Base-by-base conservation (phyloP, 2,797 vertebrate genomes). In the Aselliscus stoliczkanus region DNA sequence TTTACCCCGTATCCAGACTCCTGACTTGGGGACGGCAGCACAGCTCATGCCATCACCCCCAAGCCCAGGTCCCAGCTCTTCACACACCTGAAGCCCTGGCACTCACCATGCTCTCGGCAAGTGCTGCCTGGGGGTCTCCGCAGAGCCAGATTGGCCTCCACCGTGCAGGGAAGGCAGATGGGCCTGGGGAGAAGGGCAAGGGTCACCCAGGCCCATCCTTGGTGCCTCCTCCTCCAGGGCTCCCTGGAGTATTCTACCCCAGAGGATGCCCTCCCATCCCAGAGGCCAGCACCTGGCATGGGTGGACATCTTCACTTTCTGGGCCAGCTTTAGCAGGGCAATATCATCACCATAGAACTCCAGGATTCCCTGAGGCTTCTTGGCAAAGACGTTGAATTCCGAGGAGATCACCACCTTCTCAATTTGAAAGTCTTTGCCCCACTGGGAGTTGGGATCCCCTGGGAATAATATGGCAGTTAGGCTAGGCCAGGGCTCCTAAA, bases 331-430 rank as follows among this genome's bases (percentile, higher is more conserved):
- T 9, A 99, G 60, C 72, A 99, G 97, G 56, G 99, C 99, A 0
- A 99, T 97, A 77, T 99, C 99, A 4, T 99, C 99, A 79, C 99
- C 99, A 1, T 99, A 99, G 97, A 99, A 99, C 95, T 99, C 99
- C 0, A 62, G 92, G 4, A 99, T 98, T 1, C 98, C 99, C 95
- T 98, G 98, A 58, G 90, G 17, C 73, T 3, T 69, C 18, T 99
- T 98, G 1, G 98, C 97, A 0, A 9, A 64, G 65, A 96, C 62
- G 34, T 99, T 92, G 88, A 98, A 99, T 3, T 96, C 42, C 0
- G 98, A 96, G 31, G 99, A 98, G 54, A 97, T 95, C 13, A 96
- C 34, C 0, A 42, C 93, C 21, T 80, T 37, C 88, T 97, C 87
- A 34, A 98, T 88, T 4, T 9, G 17, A 82, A 98, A 58, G 0